These are phyloP conservation scores for Asobara japonica DNA, from an alignment of 1,140 invertebrate genomes.

Conservation along the genomic window DNA sequence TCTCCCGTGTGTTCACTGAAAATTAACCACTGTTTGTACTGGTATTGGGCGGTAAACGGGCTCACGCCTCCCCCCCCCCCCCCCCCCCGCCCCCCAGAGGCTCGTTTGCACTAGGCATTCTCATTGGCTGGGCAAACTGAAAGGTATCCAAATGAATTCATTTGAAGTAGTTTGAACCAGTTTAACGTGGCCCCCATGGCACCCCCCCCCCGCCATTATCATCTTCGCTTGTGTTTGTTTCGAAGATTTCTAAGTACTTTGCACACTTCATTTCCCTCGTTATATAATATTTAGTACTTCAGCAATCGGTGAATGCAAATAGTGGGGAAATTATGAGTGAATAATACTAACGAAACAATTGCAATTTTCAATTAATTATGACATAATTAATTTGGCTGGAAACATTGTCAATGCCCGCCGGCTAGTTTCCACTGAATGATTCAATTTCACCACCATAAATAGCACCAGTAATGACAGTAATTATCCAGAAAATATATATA, in stretches of 20 bases:
- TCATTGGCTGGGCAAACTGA: constrained; percentile 1
- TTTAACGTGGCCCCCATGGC: background rate
- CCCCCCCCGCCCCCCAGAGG: too few relatives aligned
- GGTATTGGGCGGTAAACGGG: background rate
- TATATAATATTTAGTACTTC: background rate
- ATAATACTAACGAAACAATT: background rate
- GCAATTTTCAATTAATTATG: background rate
- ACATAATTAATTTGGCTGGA: background rate
- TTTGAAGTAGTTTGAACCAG: background rate
- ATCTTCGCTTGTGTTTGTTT: background rate
- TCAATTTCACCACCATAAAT: background rate
- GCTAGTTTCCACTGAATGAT: background rate
- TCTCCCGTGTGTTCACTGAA: background rate
- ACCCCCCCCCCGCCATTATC: too few relatives aligned
- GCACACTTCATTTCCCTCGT: background rate
- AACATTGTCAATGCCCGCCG: background rate
- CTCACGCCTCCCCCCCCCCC: background rate
- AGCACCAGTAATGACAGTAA: background rate
- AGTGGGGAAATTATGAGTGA: background rate
- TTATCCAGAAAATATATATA: background rate
- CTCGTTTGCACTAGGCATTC: constrained; percentile 6
- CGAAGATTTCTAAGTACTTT: background rate
- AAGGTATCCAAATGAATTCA: constrained; percentile 1
- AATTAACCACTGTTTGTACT: constrained; percentile 4
- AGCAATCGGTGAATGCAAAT: background rate